A percentile compares a stretch with the other conserved stretches of the same genome.
phyloP scores from a whole-genome alignment of 2,113 vertebrate genomes.

The Peucedramus taeniatus region DNA sequence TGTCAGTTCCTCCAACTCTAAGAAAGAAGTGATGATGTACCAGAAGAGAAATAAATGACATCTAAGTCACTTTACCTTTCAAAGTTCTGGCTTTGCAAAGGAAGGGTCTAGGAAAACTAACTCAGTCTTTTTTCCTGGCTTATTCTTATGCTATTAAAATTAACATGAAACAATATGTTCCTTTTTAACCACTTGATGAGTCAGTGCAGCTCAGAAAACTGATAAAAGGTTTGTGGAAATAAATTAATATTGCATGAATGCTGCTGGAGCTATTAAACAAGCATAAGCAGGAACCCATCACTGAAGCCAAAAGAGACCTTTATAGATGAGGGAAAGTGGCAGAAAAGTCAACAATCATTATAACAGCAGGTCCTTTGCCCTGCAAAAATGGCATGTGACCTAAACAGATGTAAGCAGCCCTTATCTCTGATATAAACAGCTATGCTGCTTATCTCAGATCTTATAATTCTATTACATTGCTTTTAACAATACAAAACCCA shows the following conservation, averaged over 20 bases:
- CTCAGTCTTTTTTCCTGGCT: not conserved
- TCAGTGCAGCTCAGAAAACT: slow-evolving; percentile 37
- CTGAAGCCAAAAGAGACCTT: not conserved
- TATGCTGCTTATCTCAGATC: not conserved
- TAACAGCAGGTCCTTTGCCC: not conserved
- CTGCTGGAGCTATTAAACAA: slow-evolving; percentile 45
- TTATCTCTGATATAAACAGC: not conserved
- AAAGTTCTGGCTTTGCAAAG: not conserved
- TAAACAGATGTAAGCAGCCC: not conserved
- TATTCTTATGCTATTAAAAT: not conserved
- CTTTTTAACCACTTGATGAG: slow-evolving; percentile 49
- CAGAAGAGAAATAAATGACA: not conserved
- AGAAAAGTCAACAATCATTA: slow-evolving; percentile 23
- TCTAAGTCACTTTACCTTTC: not conserved
- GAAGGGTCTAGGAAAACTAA: not conserved
- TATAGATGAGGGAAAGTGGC: not conserved
- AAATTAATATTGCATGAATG: slow-evolving; percentile 55
- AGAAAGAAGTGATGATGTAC: not conserved
- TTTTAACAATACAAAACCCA: not conserved
- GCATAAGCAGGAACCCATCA: not conserved
- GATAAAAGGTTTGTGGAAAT: slow-evolving; percentile 50
- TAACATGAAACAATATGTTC: slow-evolving; percentile 27
- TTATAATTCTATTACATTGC: not conserved
- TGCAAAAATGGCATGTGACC: not conserved
- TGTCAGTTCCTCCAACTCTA: not conserved